phyloP scores from a whole-genome alignment of 2,113 vertebrate species.

The Chaenocephalus aceratus region DNA sequence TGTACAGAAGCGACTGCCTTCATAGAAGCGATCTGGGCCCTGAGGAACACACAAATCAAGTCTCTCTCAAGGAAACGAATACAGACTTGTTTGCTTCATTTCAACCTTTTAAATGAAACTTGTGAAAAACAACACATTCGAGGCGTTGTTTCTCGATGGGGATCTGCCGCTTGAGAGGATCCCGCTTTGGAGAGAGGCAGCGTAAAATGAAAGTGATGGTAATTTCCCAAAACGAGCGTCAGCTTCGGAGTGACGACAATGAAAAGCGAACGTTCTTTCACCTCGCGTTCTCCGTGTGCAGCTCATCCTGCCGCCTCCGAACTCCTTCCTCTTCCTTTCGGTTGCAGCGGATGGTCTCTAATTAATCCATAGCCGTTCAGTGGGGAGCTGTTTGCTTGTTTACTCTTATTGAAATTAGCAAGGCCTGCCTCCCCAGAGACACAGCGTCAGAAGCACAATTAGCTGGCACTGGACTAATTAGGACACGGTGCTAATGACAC shows the following conservation, averaged over 20 bases:
- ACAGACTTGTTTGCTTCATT: constrained; percentile 38
- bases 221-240: constrained; percentile 45
- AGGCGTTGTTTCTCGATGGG: constrained; percentile 11
- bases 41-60: constrained; percentile 14
- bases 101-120: constrained; percentile 53
- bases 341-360: constrained; percentile 69
- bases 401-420: constrained; percentile 86
- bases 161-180: constrained; percentile 2
- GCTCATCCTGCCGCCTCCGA: not conserved
- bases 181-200: not conserved
- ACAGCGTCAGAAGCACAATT: constrained; percentile 78
- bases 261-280: constrained; percentile 48
- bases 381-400: constrained; percentile 82
- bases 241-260: constrained; percentile 3
- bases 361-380: constrained; percentile 80
- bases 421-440: constrained; percentile 75
- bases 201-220: constrained; percentile 52
- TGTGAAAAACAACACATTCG: constrained; percentile 31
- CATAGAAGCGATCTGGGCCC: constrained; percentile 11
- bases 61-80: constrained; percentile 37
- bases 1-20: not conserved
- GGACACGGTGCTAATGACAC: constrained; percentile 73
- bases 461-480: constrained; percentile 82
- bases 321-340: constrained; percentile 24
- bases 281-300: constrained; percentile 24